A percentile compares a stretch with the other conserved stretches of the same genome.
Evolutionary conservation across 2,113 vertebrate species (phyloP).

Genomic region (Cariama cristata): DNA sequence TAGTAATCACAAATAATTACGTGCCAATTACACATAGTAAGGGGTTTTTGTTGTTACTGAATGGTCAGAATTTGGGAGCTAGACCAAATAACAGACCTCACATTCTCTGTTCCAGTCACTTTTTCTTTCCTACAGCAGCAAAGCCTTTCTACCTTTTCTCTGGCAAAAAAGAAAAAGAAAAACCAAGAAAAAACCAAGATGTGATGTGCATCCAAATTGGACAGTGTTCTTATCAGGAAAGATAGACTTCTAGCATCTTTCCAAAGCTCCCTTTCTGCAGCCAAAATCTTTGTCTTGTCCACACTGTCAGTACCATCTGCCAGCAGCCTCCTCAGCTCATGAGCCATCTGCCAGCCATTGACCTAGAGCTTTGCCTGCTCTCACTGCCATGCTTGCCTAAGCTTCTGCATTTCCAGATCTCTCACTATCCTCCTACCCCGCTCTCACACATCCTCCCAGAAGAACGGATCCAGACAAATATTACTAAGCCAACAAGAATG

Average conservation of each 20-base stretch:
- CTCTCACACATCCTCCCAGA: conserved; percentile 57
- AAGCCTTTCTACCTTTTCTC: conserved; percentile 31
- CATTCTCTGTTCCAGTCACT: conserved; percentile 12
- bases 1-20: conserved; percentile 72
- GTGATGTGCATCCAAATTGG: conserved; percentile 44
- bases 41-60: conserved; percentile 51
- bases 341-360: conserved; percentile 80
- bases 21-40: conserved; percentile 62
- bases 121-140: neutral
- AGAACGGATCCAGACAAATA: conserved; percentile 44
- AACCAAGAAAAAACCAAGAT: neutral
- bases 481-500: conserved; percentile 32
- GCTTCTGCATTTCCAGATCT: conserved; percentile 53
- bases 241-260: conserved; percentile 66
- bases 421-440: conserved; percentile 40
- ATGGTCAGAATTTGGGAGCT: conserved; percentile 48
- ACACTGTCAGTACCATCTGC: conserved; percentile 80
- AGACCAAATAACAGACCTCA: conserved; percentile 52
- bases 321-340: conserved; percentile 71
- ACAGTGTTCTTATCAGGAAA: conserved; percentile 32
- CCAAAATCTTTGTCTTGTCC: conserved; percentile 77
- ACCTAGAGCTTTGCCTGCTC: conserved; percentile 69
- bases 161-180: neutral
- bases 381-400: conserved; percentile 51
- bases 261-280: conserved; percentile 64